phyloP scores from a whole-genome alignment of 2,797 vertebrate species.

The Alauda arvensis region DNA sequence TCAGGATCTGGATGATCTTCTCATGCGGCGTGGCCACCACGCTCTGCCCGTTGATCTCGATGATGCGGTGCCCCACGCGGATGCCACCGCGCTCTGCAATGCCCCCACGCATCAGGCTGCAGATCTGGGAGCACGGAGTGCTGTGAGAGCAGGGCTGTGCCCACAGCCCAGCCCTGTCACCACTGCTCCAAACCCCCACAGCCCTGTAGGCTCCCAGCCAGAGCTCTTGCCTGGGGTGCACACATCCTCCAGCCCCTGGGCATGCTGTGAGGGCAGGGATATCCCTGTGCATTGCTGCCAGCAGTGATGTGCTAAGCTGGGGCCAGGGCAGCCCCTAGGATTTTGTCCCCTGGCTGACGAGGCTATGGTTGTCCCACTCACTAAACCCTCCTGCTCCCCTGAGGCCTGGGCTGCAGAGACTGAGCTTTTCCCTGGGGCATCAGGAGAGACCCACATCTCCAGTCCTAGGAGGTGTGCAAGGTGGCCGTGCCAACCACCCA shows the following conservation, averaged over 20 bases:
- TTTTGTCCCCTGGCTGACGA: accelerated
- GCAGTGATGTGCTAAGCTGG: accelerated
- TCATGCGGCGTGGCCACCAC: slow-evolving; percentile 90
- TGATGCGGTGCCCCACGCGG: slow-evolving; percentile 94
- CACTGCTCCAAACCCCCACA: background rate
- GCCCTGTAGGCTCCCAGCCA: accelerated
- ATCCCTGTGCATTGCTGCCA: background rate
- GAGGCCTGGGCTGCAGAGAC: background rate
- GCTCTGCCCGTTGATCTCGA: slow-evolving; percentile 95
- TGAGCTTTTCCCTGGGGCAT: background rate
- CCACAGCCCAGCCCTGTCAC: background rate
- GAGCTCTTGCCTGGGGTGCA: background rate
- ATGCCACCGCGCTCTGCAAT: slow-evolving; percentile 93
- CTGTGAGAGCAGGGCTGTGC: background rate
- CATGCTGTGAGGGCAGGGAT: accelerated
- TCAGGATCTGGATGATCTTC: slow-evolving; percentile 90
- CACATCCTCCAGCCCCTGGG: background rate
- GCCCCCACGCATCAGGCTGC: slow-evolving; percentile 93
- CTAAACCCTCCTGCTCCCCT: accelerated
- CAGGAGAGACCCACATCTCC: background rate
- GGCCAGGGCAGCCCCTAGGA: background rate
- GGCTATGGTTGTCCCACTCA: background rate
- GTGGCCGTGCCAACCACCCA: accelerated
- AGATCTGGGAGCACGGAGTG: slow-evolving; percentile 76
- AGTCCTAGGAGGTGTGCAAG: accelerated